These are phyloP conservation scores for Stichopus horrens DNA, from an alignment of 53 echinoderm and acorn worm genomes.

Conservation along the genomic window DNA sequence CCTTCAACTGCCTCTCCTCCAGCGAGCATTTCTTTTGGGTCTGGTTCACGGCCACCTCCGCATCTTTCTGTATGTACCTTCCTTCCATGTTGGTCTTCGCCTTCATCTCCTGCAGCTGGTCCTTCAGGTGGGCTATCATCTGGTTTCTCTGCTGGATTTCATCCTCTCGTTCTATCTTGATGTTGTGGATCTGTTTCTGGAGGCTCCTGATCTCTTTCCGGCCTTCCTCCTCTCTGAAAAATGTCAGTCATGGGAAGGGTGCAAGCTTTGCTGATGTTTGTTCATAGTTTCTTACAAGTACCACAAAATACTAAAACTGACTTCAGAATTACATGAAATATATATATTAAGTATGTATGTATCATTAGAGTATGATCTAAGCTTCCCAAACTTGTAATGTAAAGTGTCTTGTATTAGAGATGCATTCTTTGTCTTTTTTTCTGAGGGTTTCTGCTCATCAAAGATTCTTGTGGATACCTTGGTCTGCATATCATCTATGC, in stretches of 20 bases:
- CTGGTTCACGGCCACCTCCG: constrained; percentile 92
- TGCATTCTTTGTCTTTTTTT: too few relatives aligned
- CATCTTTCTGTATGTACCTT: constrained; percentile 95
- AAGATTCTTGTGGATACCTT: too few relatives aligned
- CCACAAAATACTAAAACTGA: too few relatives aligned
- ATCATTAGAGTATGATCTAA: too few relatives aligned
- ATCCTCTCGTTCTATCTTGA: constrained; percentile 76
- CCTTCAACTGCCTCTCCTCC: constrained; percentile 83
- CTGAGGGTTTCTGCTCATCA: too few relatives aligned
- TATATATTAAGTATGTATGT: too few relatives aligned
- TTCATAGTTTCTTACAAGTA: too few relatives aligned
- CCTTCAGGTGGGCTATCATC: constrained; percentile 97
- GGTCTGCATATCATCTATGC: too few relatives aligned
- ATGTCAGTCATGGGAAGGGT: background rate
- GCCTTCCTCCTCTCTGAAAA: constrained; percentile 86
- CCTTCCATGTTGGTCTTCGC: constrained; percentile 99
- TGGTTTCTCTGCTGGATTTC: constrained; percentile 94
- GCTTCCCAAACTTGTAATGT: too few relatives aligned
- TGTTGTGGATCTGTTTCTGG: constrained; percentile 84
- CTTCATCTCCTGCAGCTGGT: constrained; percentile 99
- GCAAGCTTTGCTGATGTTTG: background rate
- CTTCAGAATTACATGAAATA: too few relatives aligned
- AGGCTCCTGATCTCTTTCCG: constrained; percentile 83
- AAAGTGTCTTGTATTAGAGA: too few relatives aligned
- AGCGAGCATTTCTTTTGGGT: constrained; percentile 91